Evolutionary conservation across 2,113 vertebrate genomes (phyloP).

Genomic region (Geococcyx californianus): DNA sequence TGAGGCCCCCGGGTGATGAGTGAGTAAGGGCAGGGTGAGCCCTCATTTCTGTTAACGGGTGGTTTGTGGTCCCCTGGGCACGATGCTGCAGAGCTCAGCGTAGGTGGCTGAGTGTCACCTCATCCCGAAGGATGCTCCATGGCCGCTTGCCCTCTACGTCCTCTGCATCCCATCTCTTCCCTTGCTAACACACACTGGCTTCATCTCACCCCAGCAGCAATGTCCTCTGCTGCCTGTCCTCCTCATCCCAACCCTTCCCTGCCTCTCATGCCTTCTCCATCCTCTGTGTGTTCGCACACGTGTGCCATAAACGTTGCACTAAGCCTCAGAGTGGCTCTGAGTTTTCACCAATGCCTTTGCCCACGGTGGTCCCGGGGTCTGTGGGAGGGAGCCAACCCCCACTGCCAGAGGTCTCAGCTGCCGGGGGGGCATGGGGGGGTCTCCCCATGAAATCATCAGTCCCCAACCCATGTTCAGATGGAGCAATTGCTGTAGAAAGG

Average conservation of each 20-base stretch:
- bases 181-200: accelerated
- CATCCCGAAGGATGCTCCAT: background rate
- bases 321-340: slow-evolving; percentile 9
- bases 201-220: background rate
- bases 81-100: background rate
- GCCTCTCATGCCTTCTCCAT: background rate
- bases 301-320: background rate
- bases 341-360: slow-evolving; percentile 29
- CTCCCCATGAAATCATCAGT: accelerated
- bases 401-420: accelerated
- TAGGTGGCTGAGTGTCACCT: background rate
- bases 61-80: accelerated
- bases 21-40: background rate
- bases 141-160: background rate
- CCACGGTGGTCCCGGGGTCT: accelerated
- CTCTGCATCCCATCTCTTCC: background rate
- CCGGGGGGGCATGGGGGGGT: accelerated
- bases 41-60: accelerated
- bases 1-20: background rate
- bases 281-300: accelerated
- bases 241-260: background rate
- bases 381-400: background rate
- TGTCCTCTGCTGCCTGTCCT: background rate
- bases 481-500: accelerated
- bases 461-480: accelerated